Evolutionary conservation across 2,888 invertebrate genomes (phyloP).

Genomic region (Vanessa cardui): DNA sequence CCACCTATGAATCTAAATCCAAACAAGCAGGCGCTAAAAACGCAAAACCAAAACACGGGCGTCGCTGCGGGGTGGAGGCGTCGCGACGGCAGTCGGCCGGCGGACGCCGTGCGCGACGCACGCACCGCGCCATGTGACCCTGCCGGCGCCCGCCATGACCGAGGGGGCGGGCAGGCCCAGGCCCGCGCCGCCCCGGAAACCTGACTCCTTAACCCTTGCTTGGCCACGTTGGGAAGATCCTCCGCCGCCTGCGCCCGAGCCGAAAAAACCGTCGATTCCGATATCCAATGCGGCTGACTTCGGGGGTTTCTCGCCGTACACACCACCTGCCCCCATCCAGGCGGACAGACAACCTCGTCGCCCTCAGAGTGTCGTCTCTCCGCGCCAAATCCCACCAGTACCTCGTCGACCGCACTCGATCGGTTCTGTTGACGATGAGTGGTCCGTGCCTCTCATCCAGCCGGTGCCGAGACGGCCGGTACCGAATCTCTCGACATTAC

Average conservation of each 20-base stretch:
- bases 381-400: conserved; percentile 64
- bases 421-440: conserved; percentile 76
- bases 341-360: conserved; percentile 65
- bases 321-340: conserved; percentile 75
- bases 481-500: conserved; percentile 70
- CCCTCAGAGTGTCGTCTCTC: conserved; percentile 81
- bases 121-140: conserved; percentile 57
- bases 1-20: conserved; percentile 32
- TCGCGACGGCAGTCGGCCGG: conserved; percentile 63
- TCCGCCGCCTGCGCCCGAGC: conserved; percentile 77
- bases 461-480: conserved; percentile 81
- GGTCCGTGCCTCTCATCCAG: conserved; percentile 76
- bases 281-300: conserved; percentile 60
- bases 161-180: conserved; percentile 77
- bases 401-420: conserved; percentile 85
- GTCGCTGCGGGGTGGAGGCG: conserved; percentile 50
- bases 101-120: conserved; percentile 58
- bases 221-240: conserved; percentile 77
- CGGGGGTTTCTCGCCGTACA: conserved; percentile 81
- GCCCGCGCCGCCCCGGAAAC: conserved; percentile 80
- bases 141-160: conserved; percentile 69
- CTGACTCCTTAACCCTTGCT: conserved; percentile 68
- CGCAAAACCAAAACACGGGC: conserved; percentile 48
- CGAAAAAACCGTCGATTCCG: conserved; percentile 48
- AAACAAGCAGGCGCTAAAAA: conserved; percentile 32